Conservation (phyloP, 2,113 vertebrate species). For the Dipodomys ordii region DNA sequence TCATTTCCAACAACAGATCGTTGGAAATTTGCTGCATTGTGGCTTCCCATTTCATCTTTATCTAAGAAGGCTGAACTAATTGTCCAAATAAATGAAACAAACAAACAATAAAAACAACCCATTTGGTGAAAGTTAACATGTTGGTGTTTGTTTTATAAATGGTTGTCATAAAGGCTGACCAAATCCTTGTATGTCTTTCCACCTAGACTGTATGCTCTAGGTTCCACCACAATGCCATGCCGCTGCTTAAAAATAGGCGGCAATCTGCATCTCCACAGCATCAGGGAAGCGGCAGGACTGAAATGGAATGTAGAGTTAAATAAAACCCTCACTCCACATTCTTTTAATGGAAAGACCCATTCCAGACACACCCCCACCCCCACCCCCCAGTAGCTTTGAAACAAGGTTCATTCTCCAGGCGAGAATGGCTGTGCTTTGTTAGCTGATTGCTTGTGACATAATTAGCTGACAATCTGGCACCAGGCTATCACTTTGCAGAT, state of each 20-base stretch:
- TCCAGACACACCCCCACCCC: neutral
- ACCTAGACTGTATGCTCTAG: neutral
- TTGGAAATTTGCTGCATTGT: neutral
- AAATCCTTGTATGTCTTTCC: neutral
- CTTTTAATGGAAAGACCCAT: slow-evolving; percentile 24
- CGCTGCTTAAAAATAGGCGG: neutral
- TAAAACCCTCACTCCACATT: slow-evolving; percentile 44
- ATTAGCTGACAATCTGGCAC: slow-evolving; percentile 78
- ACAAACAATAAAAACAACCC: too few relatives aligned
- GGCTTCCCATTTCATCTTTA: neutral
- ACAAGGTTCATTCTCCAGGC: slow-evolving; percentile 52
- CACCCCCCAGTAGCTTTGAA: slow-evolving; percentile 63
- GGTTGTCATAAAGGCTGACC: neutral
- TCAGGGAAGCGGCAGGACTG: neutral
- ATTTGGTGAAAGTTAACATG: neutral
- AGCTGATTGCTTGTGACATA: slow-evolving; percentile 62
- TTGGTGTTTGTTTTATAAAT: neutral
- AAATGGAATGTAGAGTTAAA: neutral
- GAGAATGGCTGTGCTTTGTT: slow-evolving; percentile 64
- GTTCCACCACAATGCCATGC: neutral
- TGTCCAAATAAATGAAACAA: neutral
- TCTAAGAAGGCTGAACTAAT: neutral
- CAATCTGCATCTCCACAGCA: neutral
- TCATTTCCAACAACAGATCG: neutral
- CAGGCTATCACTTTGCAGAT: slow-evolving; percentile 10